Evolutionary conservation across 2,888 invertebrate species (phyloP).

Genomic region (Xestobium rufovillosum): DNA sequence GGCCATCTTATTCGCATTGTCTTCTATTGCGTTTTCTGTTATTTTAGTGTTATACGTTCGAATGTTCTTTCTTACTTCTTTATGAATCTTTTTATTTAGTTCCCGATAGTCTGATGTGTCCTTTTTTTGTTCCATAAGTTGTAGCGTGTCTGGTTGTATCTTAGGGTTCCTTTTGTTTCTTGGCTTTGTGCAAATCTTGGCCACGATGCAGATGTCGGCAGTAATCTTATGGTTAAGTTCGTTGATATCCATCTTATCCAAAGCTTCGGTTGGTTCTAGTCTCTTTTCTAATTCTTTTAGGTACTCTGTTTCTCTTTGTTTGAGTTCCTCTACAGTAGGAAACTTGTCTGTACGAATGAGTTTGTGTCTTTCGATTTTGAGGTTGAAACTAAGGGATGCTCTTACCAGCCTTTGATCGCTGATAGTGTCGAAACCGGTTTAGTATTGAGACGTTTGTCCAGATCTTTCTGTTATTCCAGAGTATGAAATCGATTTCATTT

Average conservation of each 20-base stretch:
- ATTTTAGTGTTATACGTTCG: conserved; percentile 9
- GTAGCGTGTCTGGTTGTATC: conserved; percentile 5
- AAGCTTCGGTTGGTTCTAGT: neutral
- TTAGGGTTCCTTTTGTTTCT: conserved; percentile 6
- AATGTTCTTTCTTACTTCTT: conserved; percentile 12
- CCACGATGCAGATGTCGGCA: neutral
- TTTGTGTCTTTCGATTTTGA: conserved; percentile 7
- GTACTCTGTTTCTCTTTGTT: conserved; percentile 8
- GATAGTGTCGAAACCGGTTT: conserved; percentile 12
- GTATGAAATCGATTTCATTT: conserved; percentile 10
- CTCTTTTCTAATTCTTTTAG: conserved; percentile 8
- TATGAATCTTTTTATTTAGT: conserved; percentile 9
- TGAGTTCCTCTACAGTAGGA: conserved; percentile 6
- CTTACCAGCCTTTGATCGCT: conserved; percentile 14
- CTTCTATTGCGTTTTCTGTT: conserved; percentile 5
- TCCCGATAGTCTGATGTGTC: conserved; percentile 1
- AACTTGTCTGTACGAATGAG: conserved; percentile 5
- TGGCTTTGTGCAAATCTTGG: conserved; percentile 10
- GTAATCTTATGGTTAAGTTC: conserved; percentile 7
- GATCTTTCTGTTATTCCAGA: conserved; percentile 9
- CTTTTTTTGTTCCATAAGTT: conserved; percentile 9
- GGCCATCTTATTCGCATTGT: conserved; percentile 10
- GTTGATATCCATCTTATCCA: conserved; percentile 6
- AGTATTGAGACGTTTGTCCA: conserved; percentile 11
- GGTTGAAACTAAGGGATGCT: conserved; percentile 5